Conservation (phyloP, 2,888 invertebrate species). For the Lepidochrysops patricia region DNA sequence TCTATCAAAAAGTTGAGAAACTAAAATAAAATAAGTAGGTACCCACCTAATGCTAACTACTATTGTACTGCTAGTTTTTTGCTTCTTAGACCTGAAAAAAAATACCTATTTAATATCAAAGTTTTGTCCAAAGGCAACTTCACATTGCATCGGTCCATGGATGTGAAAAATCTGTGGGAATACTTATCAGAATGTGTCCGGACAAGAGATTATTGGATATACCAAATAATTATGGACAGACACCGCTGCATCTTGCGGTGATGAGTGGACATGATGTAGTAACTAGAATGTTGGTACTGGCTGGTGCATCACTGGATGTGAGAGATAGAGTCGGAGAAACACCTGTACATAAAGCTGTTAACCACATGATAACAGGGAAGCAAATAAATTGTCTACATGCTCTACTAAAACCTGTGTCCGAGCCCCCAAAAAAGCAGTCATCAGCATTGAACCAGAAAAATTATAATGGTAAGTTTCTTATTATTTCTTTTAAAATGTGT, state of each 20-base stretch:
- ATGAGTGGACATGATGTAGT: slow-evolving; percentile 83
- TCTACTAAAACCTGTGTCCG: slow-evolving; percentile 78
- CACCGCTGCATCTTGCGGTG: slow-evolving; percentile 91
- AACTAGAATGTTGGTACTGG: slow-evolving; percentile 83
- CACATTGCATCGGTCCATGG: slow-evolving; percentile 89
- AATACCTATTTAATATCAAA: background rate
- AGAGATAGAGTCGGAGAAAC: slow-evolving; percentile 88
- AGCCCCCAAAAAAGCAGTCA: slow-evolving; percentile 51
- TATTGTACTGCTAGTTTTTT: too few species aligned
- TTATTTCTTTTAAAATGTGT: too few species aligned
- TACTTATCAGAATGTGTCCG: slow-evolving; percentile 85
- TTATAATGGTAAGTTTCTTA: slow-evolving; percentile 82
- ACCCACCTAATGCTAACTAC: too few species aligned
- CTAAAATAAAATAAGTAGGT: too few species aligned
- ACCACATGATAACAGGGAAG: slow-evolving; percentile 57
- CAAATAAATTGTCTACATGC: slow-evolving; percentile 82
- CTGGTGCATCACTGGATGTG: slow-evolving; percentile 81
- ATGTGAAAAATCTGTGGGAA: slow-evolving; percentile 80
- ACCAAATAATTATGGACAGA: slow-evolving; percentile 85
- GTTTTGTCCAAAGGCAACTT: slow-evolving; percentile 78
- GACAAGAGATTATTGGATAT: slow-evolving; percentile 85
- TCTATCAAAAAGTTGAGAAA: too few species aligned
- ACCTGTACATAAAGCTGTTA: slow-evolving; percentile 87
- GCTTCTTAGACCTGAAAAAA: too few species aligned
- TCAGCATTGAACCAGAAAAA: slow-evolving; percentile 86